A percentile compares a stretch with the other conserved stretches of the same genome.
phyloP scores from a whole-genome alignment of 2,888 invertebrate species.

The Epinotia nisella region DNA sequence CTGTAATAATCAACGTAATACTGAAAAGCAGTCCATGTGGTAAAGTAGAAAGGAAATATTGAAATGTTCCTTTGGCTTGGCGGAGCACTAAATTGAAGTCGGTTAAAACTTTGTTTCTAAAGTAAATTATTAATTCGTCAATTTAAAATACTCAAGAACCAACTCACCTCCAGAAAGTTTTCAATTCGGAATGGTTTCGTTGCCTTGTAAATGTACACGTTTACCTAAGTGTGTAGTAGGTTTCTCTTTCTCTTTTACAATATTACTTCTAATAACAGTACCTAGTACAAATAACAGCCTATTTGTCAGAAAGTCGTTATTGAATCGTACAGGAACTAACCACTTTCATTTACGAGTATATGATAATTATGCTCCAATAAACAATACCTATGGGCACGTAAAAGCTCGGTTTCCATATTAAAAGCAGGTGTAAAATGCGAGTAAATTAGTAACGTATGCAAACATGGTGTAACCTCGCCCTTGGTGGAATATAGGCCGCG shows the following conservation, averaged over 20 bases:
- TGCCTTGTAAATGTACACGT: too few species aligned
- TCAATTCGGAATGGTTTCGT: too few species aligned
- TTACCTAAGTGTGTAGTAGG: too few species aligned
- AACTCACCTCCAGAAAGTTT: too few species aligned
- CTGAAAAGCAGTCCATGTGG: too few species aligned
- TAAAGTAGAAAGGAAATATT: too few species aligned
- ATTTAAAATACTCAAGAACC: too few species aligned
- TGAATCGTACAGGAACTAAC: neutral
- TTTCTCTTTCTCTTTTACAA: neutral
- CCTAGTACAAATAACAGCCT: neutral
- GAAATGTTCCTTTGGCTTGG: too few species aligned
- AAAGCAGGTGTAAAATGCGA: conserved; percentile 11
- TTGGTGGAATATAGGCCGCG: conserved; percentile 36
- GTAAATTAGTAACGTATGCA: conserved; percentile 29
- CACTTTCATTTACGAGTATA: neutral
- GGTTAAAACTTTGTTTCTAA: too few species aligned
- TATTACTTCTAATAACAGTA: neutral
- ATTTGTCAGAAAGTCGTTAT: neutral
- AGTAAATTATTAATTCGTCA: too few species aligned
- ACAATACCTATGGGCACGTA: neutral
- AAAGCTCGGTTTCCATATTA: neutral
- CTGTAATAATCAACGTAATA: too few species aligned
- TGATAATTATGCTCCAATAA: neutral
- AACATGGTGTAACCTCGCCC: conserved; percentile 39
- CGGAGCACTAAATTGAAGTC: too few species aligned